phyloP scores from a whole-genome alignment of 2,888 invertebrate species.

The Eupeodes latifasciatus region DNA sequence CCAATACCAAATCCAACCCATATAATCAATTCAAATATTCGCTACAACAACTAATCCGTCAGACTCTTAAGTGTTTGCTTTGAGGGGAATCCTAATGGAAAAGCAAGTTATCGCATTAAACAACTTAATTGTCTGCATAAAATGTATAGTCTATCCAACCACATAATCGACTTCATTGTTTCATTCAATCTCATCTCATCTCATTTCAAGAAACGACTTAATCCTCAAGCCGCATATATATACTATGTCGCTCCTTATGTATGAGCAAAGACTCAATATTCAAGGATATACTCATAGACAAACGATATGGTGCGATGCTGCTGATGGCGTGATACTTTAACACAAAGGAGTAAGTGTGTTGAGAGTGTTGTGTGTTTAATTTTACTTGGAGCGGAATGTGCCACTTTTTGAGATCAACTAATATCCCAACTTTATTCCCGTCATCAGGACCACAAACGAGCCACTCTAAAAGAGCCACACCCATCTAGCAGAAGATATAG shows the following conservation, averaged over 20 bases:
- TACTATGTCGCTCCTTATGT: neutral
- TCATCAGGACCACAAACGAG: conserved; percentile 23
- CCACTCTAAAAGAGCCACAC: conserved; percentile 34
- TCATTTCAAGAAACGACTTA: conserved; percentile 13
- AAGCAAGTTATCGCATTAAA: conserved; percentile 40
- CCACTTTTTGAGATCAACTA: conserved; percentile 34
- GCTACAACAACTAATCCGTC: conserved; percentile 4
- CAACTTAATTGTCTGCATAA: conserved; percentile 61
- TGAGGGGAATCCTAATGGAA: conserved; percentile 17
- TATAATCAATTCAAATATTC: neutral
- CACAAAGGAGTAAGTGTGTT: neutral
- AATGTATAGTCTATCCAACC: conserved; percentile 39
- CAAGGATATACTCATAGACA: neutral
- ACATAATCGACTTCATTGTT: conserved; percentile 31
- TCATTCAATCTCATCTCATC: conserved; percentile 32
- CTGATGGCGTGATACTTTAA: neutral
- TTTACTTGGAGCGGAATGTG: conserved; percentile 37
- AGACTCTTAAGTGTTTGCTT: conserved; percentile 9
- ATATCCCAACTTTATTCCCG: conserved; percentile 26
- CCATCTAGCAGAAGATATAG: conserved; percentile 1
- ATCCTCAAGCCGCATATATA: conserved; percentile 1
- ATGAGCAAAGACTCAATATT: conserved; percentile 3
- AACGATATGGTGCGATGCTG: neutral
- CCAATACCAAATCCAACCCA: neutral
- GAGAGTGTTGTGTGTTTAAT: conserved; percentile 33